Base-by-base conservation (phyloP, 2,888 invertebrate species). In the Buathra laborator region DNA sequence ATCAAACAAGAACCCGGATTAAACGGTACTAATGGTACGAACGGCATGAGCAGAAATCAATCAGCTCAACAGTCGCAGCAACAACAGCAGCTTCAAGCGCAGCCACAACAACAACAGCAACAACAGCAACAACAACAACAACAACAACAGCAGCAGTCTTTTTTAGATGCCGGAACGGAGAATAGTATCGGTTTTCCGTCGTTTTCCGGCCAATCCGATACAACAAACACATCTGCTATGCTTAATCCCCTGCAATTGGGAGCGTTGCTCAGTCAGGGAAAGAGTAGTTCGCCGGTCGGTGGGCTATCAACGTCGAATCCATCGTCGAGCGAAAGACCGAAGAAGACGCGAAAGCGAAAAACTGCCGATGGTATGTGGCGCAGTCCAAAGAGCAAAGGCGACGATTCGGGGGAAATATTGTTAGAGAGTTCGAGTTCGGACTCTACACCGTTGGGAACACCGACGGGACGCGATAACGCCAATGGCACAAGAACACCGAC, bases 391-490 rank as follows among this genome's bases (percentile, higher is more conserved):
- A 95, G 95, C 16, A 96, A 96, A 88, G 95, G 94, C 1, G 95
- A 96, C 86, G 91, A 92, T 56, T 83, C 90, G 0, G 86, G 88
- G 4, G 96, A 96, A 81, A 94, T 96, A 87, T 84, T 95, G 12
- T 93, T 96, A 87, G 96, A 96, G 87, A 95, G 96, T 0, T 96
- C 96, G 12, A 95, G 95, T 84, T 94, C 93, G 51, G 95, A 96
- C 90, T 95, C 95, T n/a, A 95, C 95, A 79, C 95, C 95, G 76
- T 94, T 95, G 86, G 95, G 95, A 88, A 95, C 95, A 74, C 95
- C 95, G 64, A 94, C 95, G 74, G 87, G 91, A n/a, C 93, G 93
- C 29, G 95, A 95, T 66, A 94, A 93, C 10, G 90, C 92, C 2
- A 94, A 94, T 64, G 95, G 95, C 76, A 94, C 94, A 12, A 93